Evolutionary conservation across 2,797 vertebrate genomes (phyloP).

Genomic region (Phataginus tetradactyla): DNA sequence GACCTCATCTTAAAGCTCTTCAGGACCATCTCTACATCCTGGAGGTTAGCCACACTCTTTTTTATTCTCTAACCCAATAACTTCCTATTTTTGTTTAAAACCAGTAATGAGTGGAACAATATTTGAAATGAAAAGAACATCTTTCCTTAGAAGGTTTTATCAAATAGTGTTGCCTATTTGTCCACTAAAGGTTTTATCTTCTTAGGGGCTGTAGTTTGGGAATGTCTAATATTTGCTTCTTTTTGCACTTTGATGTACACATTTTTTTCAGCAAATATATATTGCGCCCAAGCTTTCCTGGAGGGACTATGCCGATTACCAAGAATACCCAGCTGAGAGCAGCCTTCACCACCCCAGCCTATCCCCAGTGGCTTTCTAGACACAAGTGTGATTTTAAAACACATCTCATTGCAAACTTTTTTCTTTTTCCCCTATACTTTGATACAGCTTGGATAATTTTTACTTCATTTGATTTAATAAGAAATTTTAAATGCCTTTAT

Average conservation of each 20-base stretch:
- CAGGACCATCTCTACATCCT: background rate
- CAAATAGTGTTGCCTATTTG: background rate
- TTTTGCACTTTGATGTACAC: background rate
- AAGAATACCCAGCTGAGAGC: background rate
- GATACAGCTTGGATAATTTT: background rate
- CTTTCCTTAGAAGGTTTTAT: background rate
- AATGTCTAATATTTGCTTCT: background rate
- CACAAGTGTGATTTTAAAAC: background rate
- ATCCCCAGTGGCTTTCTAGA: background rate
- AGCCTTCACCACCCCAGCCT: background rate
- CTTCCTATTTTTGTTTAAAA: conserved; percentile 6
- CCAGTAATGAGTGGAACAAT: background rate
- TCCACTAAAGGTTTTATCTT: background rate
- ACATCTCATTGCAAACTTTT: background rate
- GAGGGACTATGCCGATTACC: background rate
- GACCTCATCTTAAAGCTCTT: background rate
- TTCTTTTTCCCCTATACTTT: background rate
- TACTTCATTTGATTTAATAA: conserved; percentile 1
- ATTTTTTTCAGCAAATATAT: background rate
- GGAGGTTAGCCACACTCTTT: background rate
- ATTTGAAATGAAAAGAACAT: background rate
- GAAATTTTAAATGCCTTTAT: background rate
- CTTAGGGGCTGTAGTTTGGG: background rate
- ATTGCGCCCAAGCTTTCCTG: background rate
- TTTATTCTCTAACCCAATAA: background rate